Conservation (phyloP, 2,113 vertebrate genomes). For the Xenotilapia caudafasciata region DNA sequence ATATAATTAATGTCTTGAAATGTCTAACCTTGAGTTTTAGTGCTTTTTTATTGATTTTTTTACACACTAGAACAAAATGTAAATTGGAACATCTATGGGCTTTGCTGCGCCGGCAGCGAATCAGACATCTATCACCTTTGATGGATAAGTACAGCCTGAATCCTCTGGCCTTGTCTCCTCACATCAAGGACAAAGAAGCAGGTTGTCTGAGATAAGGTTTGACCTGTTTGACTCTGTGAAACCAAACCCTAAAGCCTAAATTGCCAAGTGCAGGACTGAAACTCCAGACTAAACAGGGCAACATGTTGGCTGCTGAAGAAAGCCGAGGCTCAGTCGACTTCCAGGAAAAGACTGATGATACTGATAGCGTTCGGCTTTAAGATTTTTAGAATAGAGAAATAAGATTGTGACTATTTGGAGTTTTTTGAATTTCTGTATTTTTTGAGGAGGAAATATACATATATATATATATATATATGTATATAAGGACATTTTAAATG, state of each 20-base stretch:
- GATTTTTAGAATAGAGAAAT: not conserved
- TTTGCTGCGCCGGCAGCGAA: not conserved
- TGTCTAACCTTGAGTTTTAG: slow-evolving; percentile 5
- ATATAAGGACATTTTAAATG: not conserved
- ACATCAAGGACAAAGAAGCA: slow-evolving; percentile 19
- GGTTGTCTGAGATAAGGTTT: slow-evolving; percentile 13
- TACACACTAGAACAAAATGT: not conserved
- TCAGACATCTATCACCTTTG: slow-evolving; percentile 8
- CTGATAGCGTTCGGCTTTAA: not conserved
- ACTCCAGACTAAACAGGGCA: not conserved
- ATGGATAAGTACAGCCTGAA: slow-evolving; percentile 18
- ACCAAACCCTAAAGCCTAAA: slow-evolving; percentile 7
- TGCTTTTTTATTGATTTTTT: not conserved
- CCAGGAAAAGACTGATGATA: not conserved
- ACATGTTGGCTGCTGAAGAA: not conserved
- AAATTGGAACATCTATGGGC: not conserved
- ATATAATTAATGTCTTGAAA: not conserved
- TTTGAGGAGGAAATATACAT: not conserved
- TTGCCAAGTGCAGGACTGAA: not conserved
- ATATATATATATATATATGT: fast-evolving
- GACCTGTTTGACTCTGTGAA: slow-evolving; percentile 1
- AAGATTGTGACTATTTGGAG: not conserved
- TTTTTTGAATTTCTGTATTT: not conserved
- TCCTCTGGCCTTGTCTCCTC: not conserved
- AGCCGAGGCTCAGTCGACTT: not conserved